Evolutionary conservation across 1,140 invertebrate genomes (phyloP).

Genomic region (Solenopsis invicta): DNA sequence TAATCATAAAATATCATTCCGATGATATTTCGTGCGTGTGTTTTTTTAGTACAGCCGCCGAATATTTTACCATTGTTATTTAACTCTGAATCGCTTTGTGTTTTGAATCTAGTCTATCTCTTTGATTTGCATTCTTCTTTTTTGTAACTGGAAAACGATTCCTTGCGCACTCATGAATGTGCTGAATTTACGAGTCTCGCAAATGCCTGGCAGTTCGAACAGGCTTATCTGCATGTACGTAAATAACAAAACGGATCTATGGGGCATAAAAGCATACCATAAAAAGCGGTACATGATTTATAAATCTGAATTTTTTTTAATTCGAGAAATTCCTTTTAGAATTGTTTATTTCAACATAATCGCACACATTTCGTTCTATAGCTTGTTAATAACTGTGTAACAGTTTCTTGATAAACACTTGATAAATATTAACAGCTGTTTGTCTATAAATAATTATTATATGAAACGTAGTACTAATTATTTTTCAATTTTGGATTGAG

Average conservation of each 20-base stretch:
- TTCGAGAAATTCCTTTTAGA: neutral
- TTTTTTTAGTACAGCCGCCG: neutral
- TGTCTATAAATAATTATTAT: neutral
- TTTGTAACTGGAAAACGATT: constrained; percentile 8
- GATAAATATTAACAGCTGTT: neutral
- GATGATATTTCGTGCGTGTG: neutral
- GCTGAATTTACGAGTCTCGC: constrained; percentile 17
- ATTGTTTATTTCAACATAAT: neutral
- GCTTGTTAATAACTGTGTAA: neutral
- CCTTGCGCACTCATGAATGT: neutral
- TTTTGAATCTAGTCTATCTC: neutral
- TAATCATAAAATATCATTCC: neutral
- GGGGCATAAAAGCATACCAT: neutral
- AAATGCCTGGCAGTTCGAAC: neutral
- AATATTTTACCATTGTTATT: neutral
- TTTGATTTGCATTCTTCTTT: constrained; percentile 10
- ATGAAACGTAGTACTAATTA: neutral
- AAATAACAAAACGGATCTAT: constrained; percentile 21
- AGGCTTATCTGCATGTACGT: constrained; percentile 1
- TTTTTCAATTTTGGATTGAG: neutral
- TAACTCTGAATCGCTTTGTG: neutral
- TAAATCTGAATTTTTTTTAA: neutral
- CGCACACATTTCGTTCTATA: neutral
- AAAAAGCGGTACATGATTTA: neutral
- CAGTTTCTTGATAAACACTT: neutral